Conservation (phyloP, 2,797 vertebrate genomes). For the Coracias cyanogaster region DNA sequence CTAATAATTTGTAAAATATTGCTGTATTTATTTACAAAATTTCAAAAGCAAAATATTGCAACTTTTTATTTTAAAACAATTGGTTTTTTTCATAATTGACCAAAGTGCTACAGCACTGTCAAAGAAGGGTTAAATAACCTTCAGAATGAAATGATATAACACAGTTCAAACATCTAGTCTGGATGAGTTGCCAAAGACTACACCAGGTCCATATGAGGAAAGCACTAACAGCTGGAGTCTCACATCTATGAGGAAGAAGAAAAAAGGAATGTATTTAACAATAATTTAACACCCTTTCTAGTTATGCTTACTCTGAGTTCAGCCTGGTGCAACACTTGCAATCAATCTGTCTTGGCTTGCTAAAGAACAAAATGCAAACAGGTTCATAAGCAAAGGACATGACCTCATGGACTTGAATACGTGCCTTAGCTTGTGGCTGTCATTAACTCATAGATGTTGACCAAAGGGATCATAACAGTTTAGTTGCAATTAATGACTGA, state of each 20-base stretch:
- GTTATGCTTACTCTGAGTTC: not conserved
- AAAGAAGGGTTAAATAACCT: not conserved
- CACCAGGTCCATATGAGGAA: rapidly evolving
- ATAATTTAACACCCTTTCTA: not conserved
- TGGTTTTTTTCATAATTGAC: not conserved
- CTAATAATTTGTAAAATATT: not conserved
- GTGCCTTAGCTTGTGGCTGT: not conserved
- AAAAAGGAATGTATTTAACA: not conserved
- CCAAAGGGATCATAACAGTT: not conserved
- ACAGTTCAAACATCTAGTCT: not conserved
- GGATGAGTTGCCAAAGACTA: not conserved
- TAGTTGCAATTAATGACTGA: not conserved
- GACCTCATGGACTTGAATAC: not conserved
- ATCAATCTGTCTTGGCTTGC: not conserved
- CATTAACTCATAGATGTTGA: not conserved
- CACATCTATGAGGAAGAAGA: rapidly evolving
- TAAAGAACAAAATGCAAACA: not conserved
- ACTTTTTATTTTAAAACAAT: not conserved
- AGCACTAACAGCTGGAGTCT: not conserved
- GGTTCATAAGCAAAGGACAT: not conserved
- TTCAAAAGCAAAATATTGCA: not conserved
- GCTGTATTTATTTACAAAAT: not conserved
- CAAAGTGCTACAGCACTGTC: not conserved
- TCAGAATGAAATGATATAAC: not conserved
- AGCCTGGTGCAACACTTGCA: not conserved